A percentile compares a stretch with the other conserved stretches of the same genome.
These are phyloP conservation scores for Cheilosia scutellata DNA, from an alignment of 2,888 invertebrate species.

Conservation along the genomic window DNA sequence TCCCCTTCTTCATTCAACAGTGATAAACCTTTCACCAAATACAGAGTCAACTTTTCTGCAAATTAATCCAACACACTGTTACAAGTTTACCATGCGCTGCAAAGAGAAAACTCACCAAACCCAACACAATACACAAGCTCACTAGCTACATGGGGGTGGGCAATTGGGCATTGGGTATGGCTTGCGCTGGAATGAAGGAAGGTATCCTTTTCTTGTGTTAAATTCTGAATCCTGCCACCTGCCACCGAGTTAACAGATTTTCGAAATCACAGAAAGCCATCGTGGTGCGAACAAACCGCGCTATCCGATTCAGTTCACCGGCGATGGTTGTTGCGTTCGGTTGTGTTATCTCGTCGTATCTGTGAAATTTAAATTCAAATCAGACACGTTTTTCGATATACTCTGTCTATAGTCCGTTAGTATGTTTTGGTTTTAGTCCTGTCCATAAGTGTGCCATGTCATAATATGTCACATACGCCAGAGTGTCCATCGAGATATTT, in stretches of 20 bases:
- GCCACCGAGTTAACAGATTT: conserved; percentile 61
- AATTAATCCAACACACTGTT: not conserved
- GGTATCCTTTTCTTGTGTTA: conserved; percentile 30
- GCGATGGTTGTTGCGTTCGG: conserved; percentile 73
- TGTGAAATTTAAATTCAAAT: conserved; percentile 35
- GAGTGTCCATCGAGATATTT: conserved; percentile 43
- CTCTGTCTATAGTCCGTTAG: not conserved
- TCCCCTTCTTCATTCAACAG: not conserved
- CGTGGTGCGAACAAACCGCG: conserved; percentile 51
- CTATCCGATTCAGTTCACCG: conserved; percentile 70
- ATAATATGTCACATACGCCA: conserved; percentile 49
- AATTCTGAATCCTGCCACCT: not conserved
- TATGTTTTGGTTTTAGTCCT: conserved; percentile 4
- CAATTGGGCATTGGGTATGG: too few species aligned
- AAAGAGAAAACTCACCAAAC: not conserved
- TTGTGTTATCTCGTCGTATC: conserved; percentile 36
- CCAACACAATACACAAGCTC: not conserved
- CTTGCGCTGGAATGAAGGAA: not conserved
- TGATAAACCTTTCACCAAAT: not conserved
- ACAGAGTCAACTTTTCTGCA: not conserved
- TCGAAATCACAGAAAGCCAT: conserved; percentile 71
- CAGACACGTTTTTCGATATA: conserved; percentile 40
- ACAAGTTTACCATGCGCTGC: too few species aligned
- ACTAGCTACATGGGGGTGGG: not conserved
- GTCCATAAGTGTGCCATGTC: conserved; percentile 13